Evolutionary conservation across 2,888 invertebrate species (phyloP).

Genomic region (Saturnia japonica): DNA sequence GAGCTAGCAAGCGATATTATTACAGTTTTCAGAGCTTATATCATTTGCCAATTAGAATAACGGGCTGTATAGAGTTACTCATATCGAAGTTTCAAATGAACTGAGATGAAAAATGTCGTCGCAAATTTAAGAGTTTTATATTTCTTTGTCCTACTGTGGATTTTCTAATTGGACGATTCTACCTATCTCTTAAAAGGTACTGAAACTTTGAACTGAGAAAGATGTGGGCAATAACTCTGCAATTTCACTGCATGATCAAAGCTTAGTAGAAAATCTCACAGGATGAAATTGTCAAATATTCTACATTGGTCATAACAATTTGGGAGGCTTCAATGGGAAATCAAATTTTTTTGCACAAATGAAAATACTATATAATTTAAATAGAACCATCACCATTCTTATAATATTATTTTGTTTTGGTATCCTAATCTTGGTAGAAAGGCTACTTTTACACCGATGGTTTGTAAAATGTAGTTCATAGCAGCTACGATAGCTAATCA

Average conservation of each 20-base stretch:
- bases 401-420: background rate
- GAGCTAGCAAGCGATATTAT: too few species aligned
- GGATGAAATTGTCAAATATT: background rate
- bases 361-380: too few species aligned
- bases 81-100: background rate
- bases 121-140: background rate
- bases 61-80: background rate
- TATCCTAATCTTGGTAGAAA: background rate
- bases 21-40: background rate
- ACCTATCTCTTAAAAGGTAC: background rate
- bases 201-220: background rate
- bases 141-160: background rate
- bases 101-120: background rate
- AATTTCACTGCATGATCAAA: background rate
- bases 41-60: background rate
- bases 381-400: background rate
- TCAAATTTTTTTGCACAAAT: too few species aligned
- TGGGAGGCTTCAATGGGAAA: too few species aligned
- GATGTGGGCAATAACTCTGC: background rate
- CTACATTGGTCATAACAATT: too few species aligned
- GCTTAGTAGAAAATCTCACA: background rate
- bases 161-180: background rate
- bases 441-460: background rate
- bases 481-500: background rate
- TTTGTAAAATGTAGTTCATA: background rate